Base-by-base conservation (phyloP, 2,113 vertebrate species). In the Pithys albifrons region DNA sequence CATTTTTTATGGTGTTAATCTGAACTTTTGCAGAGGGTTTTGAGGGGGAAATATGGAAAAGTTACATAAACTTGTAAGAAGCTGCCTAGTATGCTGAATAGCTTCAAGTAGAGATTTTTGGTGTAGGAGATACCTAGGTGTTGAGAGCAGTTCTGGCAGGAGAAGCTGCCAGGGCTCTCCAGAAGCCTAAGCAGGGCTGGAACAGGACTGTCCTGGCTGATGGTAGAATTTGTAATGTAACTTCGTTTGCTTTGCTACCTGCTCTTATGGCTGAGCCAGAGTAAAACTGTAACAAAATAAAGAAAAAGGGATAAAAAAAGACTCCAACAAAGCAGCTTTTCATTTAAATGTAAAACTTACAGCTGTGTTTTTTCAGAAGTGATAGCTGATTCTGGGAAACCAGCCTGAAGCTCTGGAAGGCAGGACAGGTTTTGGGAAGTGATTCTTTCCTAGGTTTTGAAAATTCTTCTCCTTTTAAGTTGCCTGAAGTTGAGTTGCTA, bases 151-250 rank as follows among this genome's bases (percentile, higher is more conserved):
- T 72, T 96, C 59, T 93, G 75, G 86, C 86, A 61, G 76, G 83
- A 87, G 76, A 77, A 48, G 65, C 73, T 91, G 55, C 85, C 67
- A 71, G 71, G 59, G 81, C 89, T 45, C 62, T 65, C 64, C 51
- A 87, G 88, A 81, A 93, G 89, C 76, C 55, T 74, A 15, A 46
- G 27, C 48, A 66, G 71, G 87, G 51, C 62, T 93, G 74, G 39
- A 89, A 10, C 0, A 0, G 29, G 74, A 28, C 69, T 7, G 1
- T 86, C 25, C 18, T 78, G 72, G 64, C 33, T 67, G 70, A 14
- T 74, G 33, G 31, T 94, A 66, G 65, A 86, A 86, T 92, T 92
- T 94, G 17, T 78, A 45, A 72, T 69, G 79, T 81, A 94, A 67
- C 33, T 6, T 1, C 24, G n/a, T 91, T 94, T 94, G 79, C 85